phyloP scores from a whole-genome alignment of 2,113 vertebrate species.

The Orycteropus afer region DNA sequence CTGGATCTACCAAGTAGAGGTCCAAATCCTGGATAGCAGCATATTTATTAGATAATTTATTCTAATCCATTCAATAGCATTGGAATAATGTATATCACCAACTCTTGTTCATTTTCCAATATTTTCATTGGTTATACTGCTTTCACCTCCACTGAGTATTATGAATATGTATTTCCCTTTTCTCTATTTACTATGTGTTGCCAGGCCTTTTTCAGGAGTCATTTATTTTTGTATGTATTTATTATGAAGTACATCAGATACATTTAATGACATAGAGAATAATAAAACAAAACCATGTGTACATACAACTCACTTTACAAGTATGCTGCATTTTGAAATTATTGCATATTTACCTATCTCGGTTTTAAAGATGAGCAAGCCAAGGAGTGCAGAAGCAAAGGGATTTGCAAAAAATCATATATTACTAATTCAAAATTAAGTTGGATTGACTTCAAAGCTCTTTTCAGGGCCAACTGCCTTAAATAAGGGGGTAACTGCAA shows the following conservation, averaged over 20 bases:
- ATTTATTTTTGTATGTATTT: neutral
- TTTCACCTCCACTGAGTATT: neutral
- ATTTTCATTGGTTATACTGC: neutral
- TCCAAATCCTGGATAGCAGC: neutral
- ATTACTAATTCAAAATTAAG: neutral
- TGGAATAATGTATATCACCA: neutral
- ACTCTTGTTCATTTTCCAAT: neutral
- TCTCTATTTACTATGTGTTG: neutral
- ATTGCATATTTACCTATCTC: neutral
- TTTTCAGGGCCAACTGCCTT: neutral
- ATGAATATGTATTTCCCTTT: neutral
- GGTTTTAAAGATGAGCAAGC: neutral
- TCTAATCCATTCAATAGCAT: neutral
- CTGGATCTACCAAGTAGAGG: neutral
- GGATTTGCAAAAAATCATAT: neutral
- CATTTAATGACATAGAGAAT: neutral
- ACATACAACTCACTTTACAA: neutral
- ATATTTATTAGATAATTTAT: neutral
- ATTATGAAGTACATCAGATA: neutral
- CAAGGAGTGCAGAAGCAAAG: neutral
- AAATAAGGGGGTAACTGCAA: neutral
- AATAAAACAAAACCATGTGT: neutral
- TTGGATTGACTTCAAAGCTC: neutral
- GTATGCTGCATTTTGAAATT: neutral
- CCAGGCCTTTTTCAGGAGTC: neutral